These are phyloP conservation scores for Lepetodrilus schrolli DNA, from an alignment of 2,888 invertebrate species.

Conservation along the genomic window DNA sequence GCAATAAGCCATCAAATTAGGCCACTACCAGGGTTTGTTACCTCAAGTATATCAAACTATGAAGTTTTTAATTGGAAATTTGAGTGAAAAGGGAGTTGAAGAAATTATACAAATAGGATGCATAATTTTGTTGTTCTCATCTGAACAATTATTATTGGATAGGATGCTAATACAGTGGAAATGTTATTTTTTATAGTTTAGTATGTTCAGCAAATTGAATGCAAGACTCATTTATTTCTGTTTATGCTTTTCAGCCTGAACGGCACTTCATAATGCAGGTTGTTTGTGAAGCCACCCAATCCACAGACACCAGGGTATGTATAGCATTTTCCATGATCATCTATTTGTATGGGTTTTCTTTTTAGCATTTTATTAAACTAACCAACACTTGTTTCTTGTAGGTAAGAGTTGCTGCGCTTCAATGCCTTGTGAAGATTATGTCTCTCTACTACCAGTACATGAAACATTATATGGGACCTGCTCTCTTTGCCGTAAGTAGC, in stretches of 20 bases:
- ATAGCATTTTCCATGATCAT: neutral
- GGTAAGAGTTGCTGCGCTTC: slow-evolving; percentile 96
- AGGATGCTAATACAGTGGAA: no score
- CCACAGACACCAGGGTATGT: slow-evolving; percentile 81
- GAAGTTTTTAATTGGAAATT: neutral
- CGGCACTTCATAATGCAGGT: slow-evolving; percentile 99
- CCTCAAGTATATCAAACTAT: neutral
- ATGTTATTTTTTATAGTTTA: no score
- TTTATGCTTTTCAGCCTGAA: slow-evolving; percentile 81
- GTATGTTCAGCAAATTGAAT: no score
- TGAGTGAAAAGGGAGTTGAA: neutral
- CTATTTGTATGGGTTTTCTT: neutral
- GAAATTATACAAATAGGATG: no score
- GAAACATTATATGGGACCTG: slow-evolving; percentile 99
- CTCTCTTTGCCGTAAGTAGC: slow-evolving; percentile 88
- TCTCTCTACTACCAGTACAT: slow-evolving; percentile 98
- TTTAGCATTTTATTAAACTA: neutral
- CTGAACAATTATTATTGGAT: no score
- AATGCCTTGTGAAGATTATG: slow-evolving; percentile 98
- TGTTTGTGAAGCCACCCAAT: slow-evolving; percentile 98
- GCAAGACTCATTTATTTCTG: no score
- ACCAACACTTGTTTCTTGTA: slow-evolving; percentile 75
- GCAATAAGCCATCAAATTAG: no score
- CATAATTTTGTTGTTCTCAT: no score
- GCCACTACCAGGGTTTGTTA: no score